A percentile compares a stretch with the other conserved stretches of the same genome.
Conservation (phyloP, 2,888 invertebrate species). For the Cistogaster globosa region DNA sequence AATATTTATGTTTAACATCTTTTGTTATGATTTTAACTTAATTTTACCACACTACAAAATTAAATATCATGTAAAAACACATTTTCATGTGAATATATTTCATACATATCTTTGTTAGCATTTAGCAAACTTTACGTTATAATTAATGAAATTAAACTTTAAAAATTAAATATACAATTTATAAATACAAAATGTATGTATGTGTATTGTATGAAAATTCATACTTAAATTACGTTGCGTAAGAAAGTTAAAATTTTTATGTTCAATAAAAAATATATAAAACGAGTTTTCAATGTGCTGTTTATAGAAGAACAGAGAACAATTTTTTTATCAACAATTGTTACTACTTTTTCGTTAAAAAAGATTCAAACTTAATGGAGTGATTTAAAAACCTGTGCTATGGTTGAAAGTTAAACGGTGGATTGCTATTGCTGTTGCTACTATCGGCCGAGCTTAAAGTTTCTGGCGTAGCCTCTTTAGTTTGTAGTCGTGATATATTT, state of each 20-base stretch:
- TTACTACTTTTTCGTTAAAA: slow-evolving; percentile 64
- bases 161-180: slow-evolving; percentile 30
- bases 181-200: slow-evolving; percentile 23
- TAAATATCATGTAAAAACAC: background rate
- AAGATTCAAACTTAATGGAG: slow-evolving; percentile 70
- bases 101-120: background rate
- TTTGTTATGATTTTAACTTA: slow-evolving; percentile 38
- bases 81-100: background rate
- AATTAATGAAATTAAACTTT: slow-evolving; percentile 39
- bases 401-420: slow-evolving; percentile 74
- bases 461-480: slow-evolving; percentile 82
- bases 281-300: slow-evolving; percentile 15
- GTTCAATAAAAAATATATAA: slow-evolving; percentile 6
- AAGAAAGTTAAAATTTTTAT: slow-evolving; percentile 25
- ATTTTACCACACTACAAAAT: slow-evolving; percentile 17
- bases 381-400: slow-evolving; percentile 71
- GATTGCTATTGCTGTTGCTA: slow-evolving; percentile 82
- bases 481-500: slow-evolving; percentile 79
- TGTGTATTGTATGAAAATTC: slow-evolving; percentile 10
- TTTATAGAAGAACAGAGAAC: slow-evolving; percentile 5
- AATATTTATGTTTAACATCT: background rate
- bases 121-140: slow-evolving; percentile 26
- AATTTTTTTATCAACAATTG: too few relatives aligned
- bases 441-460: slow-evolving; percentile 83
- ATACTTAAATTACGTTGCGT: slow-evolving; percentile 1